phyloP scores from a whole-genome alignment of 2,888 invertebrate species.

The Alcis repandata region DNA sequence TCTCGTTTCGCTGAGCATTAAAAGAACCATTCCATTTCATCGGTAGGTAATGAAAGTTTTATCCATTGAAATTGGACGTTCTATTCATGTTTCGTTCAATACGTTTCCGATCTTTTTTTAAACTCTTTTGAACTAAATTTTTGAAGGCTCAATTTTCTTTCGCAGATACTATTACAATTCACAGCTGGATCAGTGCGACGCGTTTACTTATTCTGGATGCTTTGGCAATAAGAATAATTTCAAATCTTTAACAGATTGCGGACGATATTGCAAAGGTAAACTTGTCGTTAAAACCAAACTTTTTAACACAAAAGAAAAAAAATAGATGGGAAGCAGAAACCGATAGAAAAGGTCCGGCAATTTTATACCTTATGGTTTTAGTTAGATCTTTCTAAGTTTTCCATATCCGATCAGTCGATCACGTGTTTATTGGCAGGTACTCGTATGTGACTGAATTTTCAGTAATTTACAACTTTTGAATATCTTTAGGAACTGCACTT shows the following conservation, averaged over 20 bases:
- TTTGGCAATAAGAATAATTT: slow-evolving; percentile 69
- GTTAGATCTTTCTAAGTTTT: too few species aligned
- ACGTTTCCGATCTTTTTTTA: slow-evolving; percentile 16
- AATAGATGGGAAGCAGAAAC: too few species aligned
- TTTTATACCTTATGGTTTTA: too few species aligned
- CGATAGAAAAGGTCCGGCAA: too few species aligned
- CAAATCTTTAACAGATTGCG: slow-evolving; percentile 57
- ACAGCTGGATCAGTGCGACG: slow-evolving; percentile 60
- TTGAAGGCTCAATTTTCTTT: slow-evolving; percentile 32
- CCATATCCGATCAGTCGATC: too few species aligned
- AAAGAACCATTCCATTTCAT: slow-evolving; percentile 46
- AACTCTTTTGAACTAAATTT: slow-evolving; percentile 11
- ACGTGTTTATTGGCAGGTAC: too few species aligned
- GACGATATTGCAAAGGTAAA: slow-evolving; percentile 68
- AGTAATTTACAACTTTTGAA: not conserved
- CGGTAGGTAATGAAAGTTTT: slow-evolving; percentile 46
- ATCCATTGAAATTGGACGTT: slow-evolving; percentile 42
- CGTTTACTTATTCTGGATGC: slow-evolving; percentile 65
- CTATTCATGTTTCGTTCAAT: slow-evolving; percentile 38
- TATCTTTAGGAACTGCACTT: slow-evolving; percentile 54
- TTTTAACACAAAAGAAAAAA: too few species aligned
- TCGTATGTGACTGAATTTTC: not conserved
- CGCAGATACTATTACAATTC: slow-evolving; percentile 68
- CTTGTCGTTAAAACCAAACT: too few species aligned
- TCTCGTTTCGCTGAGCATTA: slow-evolving; percentile 46